A percentile compares a stretch with the other conserved stretches of the same genome.
Conservation (phyloP, 1,140 invertebrate genomes). For the Musca vetustissima region DNA sequence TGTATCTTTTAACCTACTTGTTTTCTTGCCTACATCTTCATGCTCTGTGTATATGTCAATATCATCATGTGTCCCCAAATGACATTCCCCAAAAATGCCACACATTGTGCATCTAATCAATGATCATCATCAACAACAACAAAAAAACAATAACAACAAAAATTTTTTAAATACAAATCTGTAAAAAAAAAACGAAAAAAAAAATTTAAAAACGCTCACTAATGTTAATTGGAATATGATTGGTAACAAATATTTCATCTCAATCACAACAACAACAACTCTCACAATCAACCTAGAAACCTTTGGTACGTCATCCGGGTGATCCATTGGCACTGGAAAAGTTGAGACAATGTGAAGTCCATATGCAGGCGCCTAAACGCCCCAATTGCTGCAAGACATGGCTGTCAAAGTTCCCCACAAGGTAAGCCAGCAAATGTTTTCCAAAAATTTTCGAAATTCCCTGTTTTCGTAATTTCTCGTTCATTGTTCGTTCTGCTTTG, state of each 20-base stretch:
- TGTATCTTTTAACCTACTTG: too few relatives aligned
- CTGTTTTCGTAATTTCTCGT: too few relatives aligned
- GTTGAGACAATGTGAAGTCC: constrained; percentile 82
- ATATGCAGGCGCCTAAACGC: constrained; percentile 69
- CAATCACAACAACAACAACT: constrained; percentile 12
- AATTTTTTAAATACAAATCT: constrained; percentile 25
- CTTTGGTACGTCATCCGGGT: constrained; percentile 77
- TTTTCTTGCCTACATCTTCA: too few relatives aligned
- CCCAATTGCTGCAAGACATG: constrained; percentile 86
- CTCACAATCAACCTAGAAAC: constrained; percentile 68
- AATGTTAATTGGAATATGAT: neutral
- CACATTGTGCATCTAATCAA: neutral
- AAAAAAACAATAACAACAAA: constrained; percentile 22
- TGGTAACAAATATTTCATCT: too few relatives aligned
- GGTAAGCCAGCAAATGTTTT: constrained; percentile 36
- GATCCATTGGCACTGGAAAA: constrained; percentile 77
- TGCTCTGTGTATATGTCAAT: neutral
- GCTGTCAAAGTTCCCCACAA: constrained; percentile 85
- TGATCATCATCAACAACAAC: constrained; percentile 24
- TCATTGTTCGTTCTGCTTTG: constrained; percentile 1
- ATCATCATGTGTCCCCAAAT: neutral
- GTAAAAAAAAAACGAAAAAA: neutral
- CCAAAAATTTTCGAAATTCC: too few relatives aligned
- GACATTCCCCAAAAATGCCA: neutral
- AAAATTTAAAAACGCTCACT: constrained; percentile 5